phyloP scores from a whole-genome alignment of 2,888 invertebrate species.

The Epirrhoe alternata region DNA sequence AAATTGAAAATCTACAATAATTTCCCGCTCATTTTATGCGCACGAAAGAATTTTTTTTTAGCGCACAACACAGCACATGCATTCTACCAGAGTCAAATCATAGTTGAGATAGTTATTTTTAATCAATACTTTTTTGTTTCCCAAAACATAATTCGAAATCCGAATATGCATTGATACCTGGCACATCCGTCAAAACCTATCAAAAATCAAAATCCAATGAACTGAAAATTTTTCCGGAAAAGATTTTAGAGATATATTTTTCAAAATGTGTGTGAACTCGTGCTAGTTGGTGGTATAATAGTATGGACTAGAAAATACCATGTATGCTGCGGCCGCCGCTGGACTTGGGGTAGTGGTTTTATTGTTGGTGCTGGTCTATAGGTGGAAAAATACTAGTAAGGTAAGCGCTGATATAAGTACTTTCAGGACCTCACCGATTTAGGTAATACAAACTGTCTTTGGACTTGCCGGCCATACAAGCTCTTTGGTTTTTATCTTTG shows the following conservation, averaged over 20 bases:
- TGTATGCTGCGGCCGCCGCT: constrained; percentile 58
- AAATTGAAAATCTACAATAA: background rate
- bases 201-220: constrained; percentile 3
- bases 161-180: constrained; percentile 12
- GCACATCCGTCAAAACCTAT: constrained; percentile 11
- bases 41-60: background rate
- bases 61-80: background rate
- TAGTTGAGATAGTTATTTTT: background rate
- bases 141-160: constrained; percentile 19
- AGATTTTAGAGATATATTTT: constrained; percentile 2
- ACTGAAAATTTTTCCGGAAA: background rate
- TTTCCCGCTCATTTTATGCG: background rate
- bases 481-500: too few relatives aligned
- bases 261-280: constrained; percentile 23
- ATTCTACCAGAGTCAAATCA: background rate
- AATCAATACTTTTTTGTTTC: background rate
- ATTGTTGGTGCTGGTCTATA: constrained; percentile 54
- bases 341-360: constrained; percentile 59
- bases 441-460: too few relatives aligned
- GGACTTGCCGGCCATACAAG: background rate
- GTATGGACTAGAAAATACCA: constrained; percentile 46
- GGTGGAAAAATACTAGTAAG: constrained; percentile 60
- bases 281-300: constrained; percentile 43
- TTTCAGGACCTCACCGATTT: background rate
- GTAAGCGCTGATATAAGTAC: constrained; percentile 41